Base-by-base conservation (phyloP, 2,113 vertebrate species). In the Phaethon lepturus region DNA sequence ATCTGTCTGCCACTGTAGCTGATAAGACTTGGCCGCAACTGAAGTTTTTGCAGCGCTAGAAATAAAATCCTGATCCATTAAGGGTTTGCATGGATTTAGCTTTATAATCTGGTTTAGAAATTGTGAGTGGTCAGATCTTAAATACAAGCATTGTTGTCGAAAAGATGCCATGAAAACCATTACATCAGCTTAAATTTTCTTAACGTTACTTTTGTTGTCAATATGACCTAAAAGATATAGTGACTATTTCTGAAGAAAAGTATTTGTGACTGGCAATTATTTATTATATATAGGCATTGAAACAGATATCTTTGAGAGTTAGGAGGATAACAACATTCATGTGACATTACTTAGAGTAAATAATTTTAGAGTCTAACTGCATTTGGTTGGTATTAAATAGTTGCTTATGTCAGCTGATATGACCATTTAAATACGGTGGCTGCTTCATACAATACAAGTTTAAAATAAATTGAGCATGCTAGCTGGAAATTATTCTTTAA, bases 41-140 rank as follows among this genome's bases (percentile, higher is more conserved):
- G 63, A 97, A 98, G 97, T 98, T 98, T 98, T 98, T 98, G 93
- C 98, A 95, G 97, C 44, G 10, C 95, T 96, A 25, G 87, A 97
- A 97, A 98, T 97, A 98, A 99, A 99, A 99, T 98, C 98, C 98
- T 97, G 98, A 98, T 98, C 98, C 98, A 89, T 98, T 98, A 98
- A 98, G 97, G 98, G 96, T 98, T 99, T 98, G 98, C 94, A 72
- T 97, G 97, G 98, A 98, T 98, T 99, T 99, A 99, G 98, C 98
- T 98, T 97, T 97, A 96, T 99, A 99, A 99, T 99, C 98, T 98
- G 98, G 98, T 97, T 99, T 98, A 97, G 98, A 98, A 97, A 97
- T 98, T 98, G 98, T 98, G 98, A 99, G 94, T 98, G 98, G 97
- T 97, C 98, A 97, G 98, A 98, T 99, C 98, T 98, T 97, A 95